Base-by-base conservation (phyloP, 1,140 invertebrate genomes). In the Leguminivora glycinivorella region DNA sequence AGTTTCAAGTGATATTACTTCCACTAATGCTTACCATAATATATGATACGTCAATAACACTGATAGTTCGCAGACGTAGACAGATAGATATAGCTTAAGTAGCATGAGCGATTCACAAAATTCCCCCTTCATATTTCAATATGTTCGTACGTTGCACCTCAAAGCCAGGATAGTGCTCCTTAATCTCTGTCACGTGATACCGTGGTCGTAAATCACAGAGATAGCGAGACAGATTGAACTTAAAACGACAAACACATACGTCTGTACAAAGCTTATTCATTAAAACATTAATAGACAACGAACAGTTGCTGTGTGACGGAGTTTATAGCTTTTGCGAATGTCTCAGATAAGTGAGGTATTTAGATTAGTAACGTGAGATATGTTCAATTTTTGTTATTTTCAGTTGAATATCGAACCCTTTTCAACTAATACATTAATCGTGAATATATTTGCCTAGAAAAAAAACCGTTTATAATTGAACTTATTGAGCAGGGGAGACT, bases 151-250 rank as follows among this genome's bases (percentile, higher is more conserved):
- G 47, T 52, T 52, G 58, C 58, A 29, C 26, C 58, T 31, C n/a
- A 63, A 63, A 63, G 25, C 26, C 26, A 26, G 58, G 58, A 63
- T 63, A 63, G 58, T 63, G 58, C 29, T 63, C 58, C 58, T 63
- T 63, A 63, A 63, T 63, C 58, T 63, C 58, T 29, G 58, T 63
- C 58, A 31, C 29, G 58, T 63, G 25, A 31, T 63, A 63, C 31
- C n/a, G 26, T 14, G 58, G 14, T 63, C 58, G 58, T 63, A 63
- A 63, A 63, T 63, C 58, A 63, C 58, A 2, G 47, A 10, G 56
- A 25, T 58, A 29, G 24, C 26, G 58, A 63, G 58, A 63, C 26
- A 29, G 25, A 63, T 63, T 29, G 58, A 29, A 63, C 58, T 63
- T 63, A 63, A 63, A 63, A 31, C 6, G 58, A 63, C 58, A 17